Conservation (phyloP, 2,888 invertebrate genomes). For the Ischnus inquisitorius region DNA sequence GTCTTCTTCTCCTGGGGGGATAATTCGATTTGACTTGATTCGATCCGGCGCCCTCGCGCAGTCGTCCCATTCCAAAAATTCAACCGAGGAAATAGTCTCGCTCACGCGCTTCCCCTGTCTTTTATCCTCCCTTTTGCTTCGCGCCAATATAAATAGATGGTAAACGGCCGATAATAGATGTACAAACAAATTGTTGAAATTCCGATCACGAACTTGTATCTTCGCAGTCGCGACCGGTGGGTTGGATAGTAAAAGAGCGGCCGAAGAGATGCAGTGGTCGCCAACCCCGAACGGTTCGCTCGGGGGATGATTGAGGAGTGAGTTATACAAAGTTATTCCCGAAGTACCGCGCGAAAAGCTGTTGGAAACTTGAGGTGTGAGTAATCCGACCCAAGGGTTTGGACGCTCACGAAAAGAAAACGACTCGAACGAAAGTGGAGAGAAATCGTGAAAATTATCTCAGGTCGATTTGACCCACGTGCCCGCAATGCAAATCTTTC, state of each 20-base stretch:
- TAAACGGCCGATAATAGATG: conserved; percentile 57
- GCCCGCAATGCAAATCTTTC: conserved; percentile 42
- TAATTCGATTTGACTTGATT: conserved; percentile 64
- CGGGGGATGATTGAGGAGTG: conserved; percentile 18
- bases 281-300: neutral
- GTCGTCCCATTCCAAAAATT: conserved; percentile 18
- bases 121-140: neutral
- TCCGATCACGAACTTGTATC: conserved; percentile 56
- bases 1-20: conserved; percentile 18
- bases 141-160: conserved; percentile 41
- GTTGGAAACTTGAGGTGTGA: conserved; percentile 46
- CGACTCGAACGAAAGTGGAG: conserved; percentile 27
- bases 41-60: conserved; percentile 55
- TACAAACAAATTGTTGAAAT: conserved; percentile 52
- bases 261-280: neutral
- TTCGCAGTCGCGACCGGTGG: conserved; percentile 18
- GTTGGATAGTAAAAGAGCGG: neutral
- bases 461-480: conserved; percentile 55
- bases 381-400: conserved; percentile 7
- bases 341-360: conserved; percentile 5
- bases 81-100: conserved; percentile 19
- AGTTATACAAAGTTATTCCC: conserved; percentile 65
- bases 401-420: conserved; percentile 18
- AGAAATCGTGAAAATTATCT: conserved; percentile 41
- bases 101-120: neutral